These are phyloP conservation scores for Rhizomys pruinosus DNA, from an alignment of 2,113 vertebrate genomes.

Conservation along the genomic window DNA sequence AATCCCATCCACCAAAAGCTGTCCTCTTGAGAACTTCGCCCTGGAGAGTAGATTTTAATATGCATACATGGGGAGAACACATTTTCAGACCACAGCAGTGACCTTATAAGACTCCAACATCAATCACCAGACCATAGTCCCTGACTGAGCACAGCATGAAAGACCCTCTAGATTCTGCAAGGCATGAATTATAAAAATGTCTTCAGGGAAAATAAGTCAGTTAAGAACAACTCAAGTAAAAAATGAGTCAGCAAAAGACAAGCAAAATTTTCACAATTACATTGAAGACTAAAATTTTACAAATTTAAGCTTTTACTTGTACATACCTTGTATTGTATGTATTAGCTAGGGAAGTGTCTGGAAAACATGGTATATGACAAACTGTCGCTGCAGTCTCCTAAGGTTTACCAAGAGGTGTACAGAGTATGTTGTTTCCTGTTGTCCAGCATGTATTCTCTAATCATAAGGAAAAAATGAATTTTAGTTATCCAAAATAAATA, in stretches of 20 bases:
- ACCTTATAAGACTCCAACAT: neutral
- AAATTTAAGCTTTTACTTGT: neutral
- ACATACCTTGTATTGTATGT: neutral
- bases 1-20: neutral
- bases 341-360: neutral
- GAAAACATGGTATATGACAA: neutral
- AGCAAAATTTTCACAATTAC: neutral
- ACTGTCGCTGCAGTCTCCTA: neutral
- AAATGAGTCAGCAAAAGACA: neutral
- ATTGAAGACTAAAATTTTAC: neutral
- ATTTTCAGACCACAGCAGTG: neutral
- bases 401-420: neutral
- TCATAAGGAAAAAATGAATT: neutral
- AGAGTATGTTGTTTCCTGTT: neutral
- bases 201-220: neutral
- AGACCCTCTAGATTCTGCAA: neutral
- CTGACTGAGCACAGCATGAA: neutral
- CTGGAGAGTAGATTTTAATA: neutral
- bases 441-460: neutral
- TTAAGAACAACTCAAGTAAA: neutral
- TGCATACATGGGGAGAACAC: neutral
- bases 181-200: neutral
- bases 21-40: neutral
- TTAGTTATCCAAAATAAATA: slow-evolving; percentile 21
- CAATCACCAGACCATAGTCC: neutral